Conservation (phyloP, 2,797 vertebrate genomes). For the Oreonectes daqikongensis region DNA sequence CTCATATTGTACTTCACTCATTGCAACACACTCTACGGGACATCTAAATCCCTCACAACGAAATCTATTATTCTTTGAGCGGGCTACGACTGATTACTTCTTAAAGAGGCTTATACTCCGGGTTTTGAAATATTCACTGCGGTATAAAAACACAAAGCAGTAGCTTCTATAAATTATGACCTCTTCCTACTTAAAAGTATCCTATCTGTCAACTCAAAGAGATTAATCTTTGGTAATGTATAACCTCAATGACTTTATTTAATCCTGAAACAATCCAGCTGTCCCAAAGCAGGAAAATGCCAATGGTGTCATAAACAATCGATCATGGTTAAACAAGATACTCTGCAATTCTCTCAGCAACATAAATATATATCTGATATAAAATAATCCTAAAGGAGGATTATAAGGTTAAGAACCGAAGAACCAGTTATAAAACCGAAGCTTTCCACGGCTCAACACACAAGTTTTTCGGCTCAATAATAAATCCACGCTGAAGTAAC, state of each 20-base stretch:
- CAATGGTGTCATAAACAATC: neutral
- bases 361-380: conserved; percentile 33
- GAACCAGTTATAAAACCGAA: conserved; percentile 43
- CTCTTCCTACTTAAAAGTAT: conserved; percentile 7
- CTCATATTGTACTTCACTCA: neutral
- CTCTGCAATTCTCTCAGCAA: conserved; percentile 13
- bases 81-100: conserved; percentile 35
- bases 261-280: conserved; percentile 19
- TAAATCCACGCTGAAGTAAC: conserved; percentile 15
- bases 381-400: conserved; percentile 41
- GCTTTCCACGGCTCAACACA: conserved; percentile 17
- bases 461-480: conserved; percentile 31
- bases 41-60: conserved; percentile 34
- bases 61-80: conserved; percentile 13
- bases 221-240: neutral
- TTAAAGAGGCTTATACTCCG: conserved; percentile 32
- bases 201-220: neutral
- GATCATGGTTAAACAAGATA: neutral
- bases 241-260: conserved; percentile 22
- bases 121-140: neutral
- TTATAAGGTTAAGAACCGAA: conserved; percentile 47
- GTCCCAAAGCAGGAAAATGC: neutral
- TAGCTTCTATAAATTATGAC: neutral
- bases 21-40: neutral
- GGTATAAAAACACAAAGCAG: conserved; percentile 4